phyloP scores from a whole-genome alignment of 2,113 vertebrate genomes.

The Sardina pilchardus region DNA sequence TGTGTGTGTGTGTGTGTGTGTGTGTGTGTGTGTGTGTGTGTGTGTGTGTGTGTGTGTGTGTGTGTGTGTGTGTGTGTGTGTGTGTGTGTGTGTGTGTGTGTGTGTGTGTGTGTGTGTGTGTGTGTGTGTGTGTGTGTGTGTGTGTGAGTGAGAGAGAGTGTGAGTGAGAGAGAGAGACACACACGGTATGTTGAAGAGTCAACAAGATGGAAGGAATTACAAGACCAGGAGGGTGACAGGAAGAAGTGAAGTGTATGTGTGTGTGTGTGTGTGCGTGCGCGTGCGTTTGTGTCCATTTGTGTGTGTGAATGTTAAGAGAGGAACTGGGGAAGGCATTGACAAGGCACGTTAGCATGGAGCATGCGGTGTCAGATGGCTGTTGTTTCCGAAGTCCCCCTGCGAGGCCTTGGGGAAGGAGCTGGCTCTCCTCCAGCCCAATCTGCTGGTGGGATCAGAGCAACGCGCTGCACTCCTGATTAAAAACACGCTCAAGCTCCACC shows the following conservation, averaged over 20 bases:
- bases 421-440: not conserved
- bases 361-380: conserved; percentile 7
- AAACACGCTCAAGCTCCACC: not conserved
- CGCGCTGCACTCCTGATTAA: not conserved
- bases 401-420: conserved; percentile 4
- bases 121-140: not conserved
- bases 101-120: not conserved
- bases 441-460: conserved; percentile 9
- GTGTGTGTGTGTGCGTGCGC: not conserved
- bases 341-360: not conserved
- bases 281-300: not conserved
- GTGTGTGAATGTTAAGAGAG: not conserved
- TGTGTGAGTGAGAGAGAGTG: not conserved
- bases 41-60: not conserved
- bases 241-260: not conserved
- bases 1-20: not conserved
- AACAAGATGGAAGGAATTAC: not conserved
- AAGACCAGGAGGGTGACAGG: no score
- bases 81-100: not conserved
- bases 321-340: not conserved
- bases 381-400: not conserved
- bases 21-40: not conserved
- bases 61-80: not conserved
- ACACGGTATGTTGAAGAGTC: not conserved
- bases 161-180: not conserved